These are phyloP conservation scores for Palythoa grandiflora DNA, from an alignment of 92 coral and sea anemone genomes.

Conservation along the genomic window DNA sequence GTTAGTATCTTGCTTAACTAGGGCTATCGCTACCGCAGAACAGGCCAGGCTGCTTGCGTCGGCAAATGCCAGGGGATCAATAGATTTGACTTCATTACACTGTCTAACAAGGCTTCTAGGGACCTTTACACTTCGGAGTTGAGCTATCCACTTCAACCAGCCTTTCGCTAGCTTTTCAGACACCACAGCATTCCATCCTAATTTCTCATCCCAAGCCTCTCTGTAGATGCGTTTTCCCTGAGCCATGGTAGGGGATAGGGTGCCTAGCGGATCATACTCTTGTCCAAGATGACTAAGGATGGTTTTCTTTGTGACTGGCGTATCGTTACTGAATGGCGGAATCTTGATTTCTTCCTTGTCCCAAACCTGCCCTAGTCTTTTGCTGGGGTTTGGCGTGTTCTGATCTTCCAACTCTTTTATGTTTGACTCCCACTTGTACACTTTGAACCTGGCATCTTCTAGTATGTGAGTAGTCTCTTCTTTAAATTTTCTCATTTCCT, in stretches of 20 bases:
- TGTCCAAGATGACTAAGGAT: constrained; percentile 65
- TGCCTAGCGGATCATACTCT: constrained; percentile 68
- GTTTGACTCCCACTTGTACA: constrained; percentile 27
- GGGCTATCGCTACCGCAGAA: no score
- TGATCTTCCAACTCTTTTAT: constrained; percentile 43
- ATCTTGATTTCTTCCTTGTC: constrained; percentile 54
- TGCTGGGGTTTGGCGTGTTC: constrained; percentile 46
- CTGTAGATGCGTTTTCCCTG: constrained; percentile 69
- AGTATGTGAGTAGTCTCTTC: constrained; percentile 45
- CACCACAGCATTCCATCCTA: constrained; percentile 63
- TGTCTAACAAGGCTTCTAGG: constrained; percentile 28
- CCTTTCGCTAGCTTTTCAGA: constrained; percentile 20
- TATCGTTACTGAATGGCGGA: background rate
- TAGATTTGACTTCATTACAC: no score
- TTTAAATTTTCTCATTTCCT: constrained; percentile 59
- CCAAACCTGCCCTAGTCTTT: constrained; percentile 68
- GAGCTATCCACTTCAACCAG: constrained; percentile 68
- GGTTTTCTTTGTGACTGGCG: constrained; percentile 56
- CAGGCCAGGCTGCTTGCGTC: no score
- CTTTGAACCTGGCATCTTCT: constrained; percentile 54
- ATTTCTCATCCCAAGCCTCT: constrained; percentile 63
- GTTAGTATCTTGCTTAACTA: no score
- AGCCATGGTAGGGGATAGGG: constrained; percentile 61
- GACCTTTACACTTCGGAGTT: constrained; percentile 58
- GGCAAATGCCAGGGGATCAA: no score